phyloP scores from a whole-genome alignment of 2,888 invertebrate genomes.

The Capitulum mitella region DNA sequence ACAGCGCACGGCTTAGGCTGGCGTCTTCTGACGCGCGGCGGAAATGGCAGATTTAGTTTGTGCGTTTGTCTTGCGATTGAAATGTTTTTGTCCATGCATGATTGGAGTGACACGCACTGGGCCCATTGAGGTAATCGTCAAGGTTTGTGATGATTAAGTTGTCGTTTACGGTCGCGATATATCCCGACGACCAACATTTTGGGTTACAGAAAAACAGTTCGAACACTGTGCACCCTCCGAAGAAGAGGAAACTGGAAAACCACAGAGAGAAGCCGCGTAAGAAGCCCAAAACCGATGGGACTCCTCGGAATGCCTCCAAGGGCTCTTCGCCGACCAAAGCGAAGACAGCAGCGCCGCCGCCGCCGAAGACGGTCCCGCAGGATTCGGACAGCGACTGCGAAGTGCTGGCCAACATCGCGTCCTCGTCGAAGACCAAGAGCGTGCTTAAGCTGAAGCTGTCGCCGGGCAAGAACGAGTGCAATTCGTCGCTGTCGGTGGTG shows the following conservation, averaged over 20 bases:
- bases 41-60: too few relatives aligned
- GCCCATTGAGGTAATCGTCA: too few relatives aligned
- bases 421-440: constrained; percentile 1
- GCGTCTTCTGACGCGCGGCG: too few relatives aligned
- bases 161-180: too few relatives aligned
- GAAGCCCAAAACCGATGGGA: background rate
- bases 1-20: too few relatives aligned
- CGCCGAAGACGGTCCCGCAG: background rate
- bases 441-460: background rate
- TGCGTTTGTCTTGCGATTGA: too few relatives aligned
- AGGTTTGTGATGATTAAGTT: too few relatives aligned
- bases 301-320: background rate
- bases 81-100: too few relatives aligned
- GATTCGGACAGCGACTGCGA: constrained; percentile 13
- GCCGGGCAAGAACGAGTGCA: background rate
- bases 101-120: too few relatives aligned
- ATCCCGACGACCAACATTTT: too few relatives aligned
- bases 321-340: background rate
- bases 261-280: background rate
- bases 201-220: background rate
- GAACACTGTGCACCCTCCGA: background rate
- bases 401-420: constrained; percentile 7
- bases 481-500: background rate
- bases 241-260: background rate
- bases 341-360: background rate